A percentile compares a stretch with the other conserved stretches of the same genome.
phyloP scores from a whole-genome alignment of 2,888 invertebrate genomes.

The Conomelus anceps region DNA sequence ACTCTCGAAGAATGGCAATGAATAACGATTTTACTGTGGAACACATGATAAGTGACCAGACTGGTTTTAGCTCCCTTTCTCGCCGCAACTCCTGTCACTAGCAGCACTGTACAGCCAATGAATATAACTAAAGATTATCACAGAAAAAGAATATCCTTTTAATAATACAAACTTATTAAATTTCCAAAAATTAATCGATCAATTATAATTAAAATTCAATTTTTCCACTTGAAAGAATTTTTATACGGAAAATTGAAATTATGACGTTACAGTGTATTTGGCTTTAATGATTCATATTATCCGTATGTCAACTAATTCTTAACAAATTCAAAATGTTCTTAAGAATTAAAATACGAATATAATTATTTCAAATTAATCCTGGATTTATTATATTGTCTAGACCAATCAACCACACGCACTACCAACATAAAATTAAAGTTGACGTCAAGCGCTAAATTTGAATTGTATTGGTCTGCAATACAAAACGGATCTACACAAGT shows the following conservation, averaged over 20 bases:
- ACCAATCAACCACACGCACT: neutral
- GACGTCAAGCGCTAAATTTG: neutral
- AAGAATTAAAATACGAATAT: no score
- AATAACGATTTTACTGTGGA: slow-evolving; percentile 26
- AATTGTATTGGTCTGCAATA: neutral
- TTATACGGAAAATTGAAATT: no score
- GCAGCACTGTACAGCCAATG: neutral
- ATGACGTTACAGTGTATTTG: no score
- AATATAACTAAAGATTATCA: neutral
- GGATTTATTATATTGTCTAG: no score
- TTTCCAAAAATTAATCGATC: no score
- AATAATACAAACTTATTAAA: neutral
- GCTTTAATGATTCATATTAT: no score
- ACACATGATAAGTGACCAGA: slow-evolving; percentile 19
- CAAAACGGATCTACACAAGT: neutral
- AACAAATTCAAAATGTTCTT: no score
- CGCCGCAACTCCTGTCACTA: neutral
- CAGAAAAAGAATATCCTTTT: no score
- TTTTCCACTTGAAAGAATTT: no score
- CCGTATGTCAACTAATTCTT: no score
- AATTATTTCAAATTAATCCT: no score
- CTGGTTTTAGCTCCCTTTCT: neutral
- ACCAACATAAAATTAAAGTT: neutral
- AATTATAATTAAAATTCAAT: no score
- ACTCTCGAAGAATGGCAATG: slow-evolving; percentile 18